Evolutionary conservation across 1,140 invertebrate species (phyloP).

Genomic region (Micrasema longulum): DNA sequence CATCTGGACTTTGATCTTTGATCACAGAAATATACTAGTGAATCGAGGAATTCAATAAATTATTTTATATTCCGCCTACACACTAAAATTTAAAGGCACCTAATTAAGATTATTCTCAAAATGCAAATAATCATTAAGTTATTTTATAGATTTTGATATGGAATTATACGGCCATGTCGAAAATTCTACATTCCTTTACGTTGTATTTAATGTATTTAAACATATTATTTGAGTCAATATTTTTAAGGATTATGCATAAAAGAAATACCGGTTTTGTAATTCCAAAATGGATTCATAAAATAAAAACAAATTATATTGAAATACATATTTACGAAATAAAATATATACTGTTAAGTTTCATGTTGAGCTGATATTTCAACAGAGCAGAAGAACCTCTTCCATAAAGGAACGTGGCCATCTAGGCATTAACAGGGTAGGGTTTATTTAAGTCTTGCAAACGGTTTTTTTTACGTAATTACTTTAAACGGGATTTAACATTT

Average conservation of each 20-base stretch:
- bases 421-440: neutral
- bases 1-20: too few relatives aligned
- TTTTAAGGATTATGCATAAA: slow-evolving; percentile 3
- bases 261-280: neutral
- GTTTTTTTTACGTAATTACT: too few relatives aligned
- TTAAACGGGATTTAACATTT: too few relatives aligned
- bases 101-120: neutral
- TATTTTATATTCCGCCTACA: neutral
- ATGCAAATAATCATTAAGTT: neutral
- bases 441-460: too few relatives aligned
- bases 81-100: neutral
- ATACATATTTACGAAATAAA: neutral
- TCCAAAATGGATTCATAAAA: neutral
- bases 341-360: neutral
- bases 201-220: neutral
- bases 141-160: neutral
- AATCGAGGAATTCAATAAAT: neutral
- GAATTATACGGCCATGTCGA: neutral
- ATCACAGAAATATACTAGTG: neutral
- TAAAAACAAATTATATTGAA: neutral
- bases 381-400: neutral
- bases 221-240: slow-evolving; percentile 14
- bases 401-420: neutral
- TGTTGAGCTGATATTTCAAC: neutral
- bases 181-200: neutral